These are phyloP conservation scores for Helogale parvula DNA, from an alignment of 2,113 vertebrate genomes.

Conservation along the genomic window DNA sequence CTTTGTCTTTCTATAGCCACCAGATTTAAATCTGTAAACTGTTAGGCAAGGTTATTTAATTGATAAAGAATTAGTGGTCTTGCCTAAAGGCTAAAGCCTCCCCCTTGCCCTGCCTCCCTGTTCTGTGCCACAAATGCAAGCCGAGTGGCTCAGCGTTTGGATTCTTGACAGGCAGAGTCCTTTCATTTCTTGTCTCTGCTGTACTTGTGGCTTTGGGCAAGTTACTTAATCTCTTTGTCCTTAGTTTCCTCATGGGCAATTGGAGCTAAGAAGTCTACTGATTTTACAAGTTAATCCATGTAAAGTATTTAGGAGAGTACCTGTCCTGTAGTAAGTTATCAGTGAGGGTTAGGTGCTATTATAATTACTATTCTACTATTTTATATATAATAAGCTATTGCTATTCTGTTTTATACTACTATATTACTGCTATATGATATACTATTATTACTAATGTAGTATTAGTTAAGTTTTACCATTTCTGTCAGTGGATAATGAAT, in stretches of 20 bases:
- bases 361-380: neutral
- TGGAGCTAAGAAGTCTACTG: neutral
- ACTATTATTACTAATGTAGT: neutral
- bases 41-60: neutral
- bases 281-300: neutral
- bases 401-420: neutral
- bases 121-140: neutral
- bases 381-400: neutral
- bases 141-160: neutral
- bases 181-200: neutral
- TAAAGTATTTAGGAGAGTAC: neutral
- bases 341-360: neutral
- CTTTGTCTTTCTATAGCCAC: neutral
- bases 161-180: neutral
- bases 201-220: neutral
- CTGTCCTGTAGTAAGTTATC: neutral
- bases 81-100: neutral
- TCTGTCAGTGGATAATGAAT: neutral
- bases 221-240: neutral
- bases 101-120: accelerated
- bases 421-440: neutral
- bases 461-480: neutral
- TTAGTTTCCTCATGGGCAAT: neutral
- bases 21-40: neutral
- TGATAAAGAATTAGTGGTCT: neutral